These are phyloP conservation scores for Limulus polyphemus DNA, from an alignment of 2,888 invertebrate genomes.

Conservation along the genomic window DNA sequence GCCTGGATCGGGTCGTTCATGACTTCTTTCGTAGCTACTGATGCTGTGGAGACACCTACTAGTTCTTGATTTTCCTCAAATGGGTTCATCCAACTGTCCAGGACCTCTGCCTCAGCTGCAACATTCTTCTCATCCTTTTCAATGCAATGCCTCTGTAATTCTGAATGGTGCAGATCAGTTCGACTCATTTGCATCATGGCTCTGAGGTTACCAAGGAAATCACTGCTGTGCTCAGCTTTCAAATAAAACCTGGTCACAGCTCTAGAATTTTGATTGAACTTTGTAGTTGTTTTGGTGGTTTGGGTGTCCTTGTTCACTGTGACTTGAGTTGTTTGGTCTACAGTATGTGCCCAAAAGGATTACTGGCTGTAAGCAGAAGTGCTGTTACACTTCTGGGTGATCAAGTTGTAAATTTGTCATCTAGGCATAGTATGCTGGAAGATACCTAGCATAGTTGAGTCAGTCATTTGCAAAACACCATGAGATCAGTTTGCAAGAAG, in stretches of 20 bases:
- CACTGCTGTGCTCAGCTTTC: background rate
- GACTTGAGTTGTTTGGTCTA: background rate
- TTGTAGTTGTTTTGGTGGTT: background rate
- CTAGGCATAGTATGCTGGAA: background rate
- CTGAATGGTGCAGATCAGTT: background rate
- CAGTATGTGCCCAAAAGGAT: background rate
- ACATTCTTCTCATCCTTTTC: background rate
- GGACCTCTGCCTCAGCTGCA: background rate
- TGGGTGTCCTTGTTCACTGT: background rate
- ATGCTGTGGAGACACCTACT: background rate
- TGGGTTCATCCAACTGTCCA: background rate
- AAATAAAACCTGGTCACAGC: background rate
- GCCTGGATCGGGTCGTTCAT: background rate
- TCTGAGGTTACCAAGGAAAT: background rate
- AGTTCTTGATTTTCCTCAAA: background rate
- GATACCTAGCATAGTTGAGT: background rate
- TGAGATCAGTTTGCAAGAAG: background rate
- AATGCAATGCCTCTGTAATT: background rate
- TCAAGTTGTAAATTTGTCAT: too few relatives aligned
- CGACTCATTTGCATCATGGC: background rate
- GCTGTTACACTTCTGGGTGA: too few relatives aligned
- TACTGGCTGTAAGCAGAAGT: background rate
- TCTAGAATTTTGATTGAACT: background rate
- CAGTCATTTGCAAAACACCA: background rate
- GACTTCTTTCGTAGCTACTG: background rate